Evolutionary conservation across 1,140 invertebrate species (phyloP).

Genomic region (Drosophila varians): DNA sequence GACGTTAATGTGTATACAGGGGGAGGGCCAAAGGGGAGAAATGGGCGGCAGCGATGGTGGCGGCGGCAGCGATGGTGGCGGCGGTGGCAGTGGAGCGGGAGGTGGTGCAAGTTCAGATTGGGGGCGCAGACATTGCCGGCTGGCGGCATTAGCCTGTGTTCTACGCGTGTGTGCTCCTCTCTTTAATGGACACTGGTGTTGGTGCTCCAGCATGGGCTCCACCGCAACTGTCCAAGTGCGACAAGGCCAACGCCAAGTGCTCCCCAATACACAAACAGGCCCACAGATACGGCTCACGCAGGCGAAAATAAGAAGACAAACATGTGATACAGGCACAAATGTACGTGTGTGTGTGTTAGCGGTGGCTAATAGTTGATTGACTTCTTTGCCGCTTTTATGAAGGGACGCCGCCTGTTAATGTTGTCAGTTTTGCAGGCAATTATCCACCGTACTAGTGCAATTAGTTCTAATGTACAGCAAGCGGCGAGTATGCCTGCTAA

Average conservation of each 20-base stretch:
- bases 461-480: slow-evolving; percentile 35
- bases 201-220: slow-evolving; percentile 60
- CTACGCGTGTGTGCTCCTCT: slow-evolving; percentile 10
- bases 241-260: slow-evolving; percentile 81
- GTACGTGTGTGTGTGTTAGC: slow-evolving; percentile 26
- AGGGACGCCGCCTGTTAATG: slow-evolving; percentile 44
- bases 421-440: slow-evolving; percentile 54
- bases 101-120: slow-evolving; percentile 45
- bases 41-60: neutral
- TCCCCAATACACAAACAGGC: slow-evolving; percentile 53
- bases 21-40: slow-evolving; percentile 1
- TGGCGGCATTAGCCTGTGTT: slow-evolving; percentile 34
- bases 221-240: slow-evolving; percentile 66
- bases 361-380: slow-evolving; percentile 76
- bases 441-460: slow-evolving; percentile 41
- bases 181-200: slow-evolving; percentile 37
- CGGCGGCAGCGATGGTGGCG: too few relatives aligned
- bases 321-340: slow-evolving; percentile 82
- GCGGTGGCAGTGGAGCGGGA: neutral
- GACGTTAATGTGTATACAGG: slow-evolving; percentile 61
- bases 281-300: slow-evolving; percentile 39
- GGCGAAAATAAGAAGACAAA: slow-evolving; percentile 82
- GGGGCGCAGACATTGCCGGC: slow-evolving; percentile 68
- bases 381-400: slow-evolving; percentile 56
- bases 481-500: slow-evolving; percentile 29